Percentiles rank a stretch among this genome's conserved stretches.
Conservation (phyloP, 2,113 vertebrate species). For the Phaethon lepturus region DNA sequence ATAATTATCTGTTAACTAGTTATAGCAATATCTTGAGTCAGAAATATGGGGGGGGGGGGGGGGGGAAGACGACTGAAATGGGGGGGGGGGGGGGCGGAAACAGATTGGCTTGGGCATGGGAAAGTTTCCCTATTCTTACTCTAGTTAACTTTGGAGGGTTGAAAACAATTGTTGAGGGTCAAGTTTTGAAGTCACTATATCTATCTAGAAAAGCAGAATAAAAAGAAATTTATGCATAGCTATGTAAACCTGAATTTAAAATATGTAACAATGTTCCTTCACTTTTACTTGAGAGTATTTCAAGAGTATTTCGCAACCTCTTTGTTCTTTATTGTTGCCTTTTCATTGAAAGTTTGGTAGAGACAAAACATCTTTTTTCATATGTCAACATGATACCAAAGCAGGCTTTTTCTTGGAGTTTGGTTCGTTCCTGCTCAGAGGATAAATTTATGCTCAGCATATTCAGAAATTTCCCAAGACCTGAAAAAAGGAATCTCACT, state of each 20-base stretch:
- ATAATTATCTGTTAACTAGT: conserved; percentile 12
- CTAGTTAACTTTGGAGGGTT: background rate
- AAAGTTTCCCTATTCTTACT: background rate
- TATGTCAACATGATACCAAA: background rate
- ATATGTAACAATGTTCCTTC: background rate
- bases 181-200: background rate
- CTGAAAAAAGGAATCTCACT: background rate
- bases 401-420: background rate
- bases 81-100: background rate
- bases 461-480: background rate
- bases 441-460: background rate
- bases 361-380: background rate
- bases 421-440: background rate
- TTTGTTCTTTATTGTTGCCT: background rate
- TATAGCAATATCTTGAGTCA: background rate
- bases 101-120: background rate
- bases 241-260: background rate
- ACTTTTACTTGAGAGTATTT: background rate
- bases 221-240: background rate
- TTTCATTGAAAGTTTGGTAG: background rate
- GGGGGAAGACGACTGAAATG: no score
- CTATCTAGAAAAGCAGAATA: background rate
- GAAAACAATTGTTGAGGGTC: background rate
- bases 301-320: background rate
- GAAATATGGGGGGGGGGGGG: background rate